Percentiles rank a stretch among this genome's conserved stretches.
phyloP scores from a whole-genome alignment of 1,140 invertebrate species.

The Formica selysi region DNA sequence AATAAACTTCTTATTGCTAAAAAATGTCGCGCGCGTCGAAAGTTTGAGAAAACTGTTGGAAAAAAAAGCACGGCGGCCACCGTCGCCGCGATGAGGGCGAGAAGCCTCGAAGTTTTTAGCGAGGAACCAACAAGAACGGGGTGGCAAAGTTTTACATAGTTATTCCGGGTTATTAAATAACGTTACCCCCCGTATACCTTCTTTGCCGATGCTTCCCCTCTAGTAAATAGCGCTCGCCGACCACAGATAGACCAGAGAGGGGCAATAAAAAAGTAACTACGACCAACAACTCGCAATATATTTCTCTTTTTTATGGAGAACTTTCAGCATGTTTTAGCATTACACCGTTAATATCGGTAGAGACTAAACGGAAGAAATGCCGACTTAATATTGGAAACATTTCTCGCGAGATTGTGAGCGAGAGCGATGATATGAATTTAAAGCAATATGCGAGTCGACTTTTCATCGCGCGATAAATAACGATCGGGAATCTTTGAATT shows the following conservation, averaged over 20 bases:
- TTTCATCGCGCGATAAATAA: slow-evolving; percentile 44
- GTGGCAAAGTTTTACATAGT: slow-evolving; percentile 76
- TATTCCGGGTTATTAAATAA: slow-evolving; percentile 80
- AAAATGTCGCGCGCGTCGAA: slow-evolving; percentile 68
- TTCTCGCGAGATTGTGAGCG: neutral
- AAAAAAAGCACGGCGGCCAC: slow-evolving; percentile 24
- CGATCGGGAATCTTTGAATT: slow-evolving; percentile 39
- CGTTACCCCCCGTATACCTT: slow-evolving; percentile 62
- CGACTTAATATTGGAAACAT: neutral
- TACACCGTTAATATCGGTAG: slow-evolving; percentile 10
- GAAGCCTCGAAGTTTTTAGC: slow-evolving; percentile 57
- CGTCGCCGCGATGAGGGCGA: slow-evolving; percentile 39
- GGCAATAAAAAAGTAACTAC: slow-evolving; percentile 52
- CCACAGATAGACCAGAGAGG: slow-evolving; percentile 25
- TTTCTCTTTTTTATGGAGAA: slow-evolving; percentile 49
- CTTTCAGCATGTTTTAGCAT: slow-evolving; percentile 42
- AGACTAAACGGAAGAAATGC: neutral
- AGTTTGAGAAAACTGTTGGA: slow-evolving; percentile 59
- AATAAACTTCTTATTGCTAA: slow-evolving; percentile 62
- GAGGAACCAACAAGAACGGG: slow-evolving; percentile 38
- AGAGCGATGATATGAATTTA: slow-evolving; percentile 15
- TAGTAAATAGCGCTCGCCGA: slow-evolving; percentile 60
- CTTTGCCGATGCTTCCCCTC: slow-evolving; percentile 34
- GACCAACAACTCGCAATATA: slow-evolving; percentile 31
- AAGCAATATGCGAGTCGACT: neutral